Evolutionary conservation across 2,888 invertebrate species (phyloP), one percentile per base, ranked within the genome.

Genomic region (Dolichopus griseipennis): DNA sequence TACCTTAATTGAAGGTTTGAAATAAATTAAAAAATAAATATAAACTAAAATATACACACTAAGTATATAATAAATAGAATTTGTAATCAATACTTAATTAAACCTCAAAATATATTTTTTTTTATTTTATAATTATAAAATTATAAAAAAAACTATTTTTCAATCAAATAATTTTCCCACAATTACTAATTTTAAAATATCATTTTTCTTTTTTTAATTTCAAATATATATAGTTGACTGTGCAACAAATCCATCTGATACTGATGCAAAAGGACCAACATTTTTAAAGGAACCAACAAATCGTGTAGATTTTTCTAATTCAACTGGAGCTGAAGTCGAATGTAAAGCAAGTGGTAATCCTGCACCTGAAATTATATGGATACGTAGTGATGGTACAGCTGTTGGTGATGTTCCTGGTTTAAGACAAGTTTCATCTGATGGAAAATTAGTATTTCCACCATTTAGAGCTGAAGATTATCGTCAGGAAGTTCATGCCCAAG

Each of bases 401-500:
- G 92, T 96, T 70, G 93, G 93, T 70, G 93, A 93, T 78, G 93
- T 95, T 43, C 93, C 94, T 73, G 95, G 92, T 75, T 83, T 94
- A 69, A 84, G 92, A 82, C 92, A 92, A 86, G 92, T 91, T 75
- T 78, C 93, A 75, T 90, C 93, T 68, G 95, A 96, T 82, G 95
- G 96, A 77, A 95, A 95, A 78, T 84, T 97, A 76, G 91, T 94
- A 67, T 95, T 97, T 81, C 94, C 94, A 70, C 95, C 96, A 52
- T 97, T 97, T 87, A 88, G 95, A 70, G 94, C 94, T 67, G 93
- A 93, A 81, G 93, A 93, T 80, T 96, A 95, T 78, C 87, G 93
- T 64, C 94, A 95, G 82, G 93, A 95, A 81, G 93, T 96, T 65
- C 96, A 97, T 80, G 93, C 95, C 71, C 94, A 95, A 83, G 91